A percentile compares a stretch with the other conserved stretches of the same genome.
phyloP scores from a whole-genome alignment of 2,888 invertebrate genomes.

The Drosophila helvetica region DNA sequence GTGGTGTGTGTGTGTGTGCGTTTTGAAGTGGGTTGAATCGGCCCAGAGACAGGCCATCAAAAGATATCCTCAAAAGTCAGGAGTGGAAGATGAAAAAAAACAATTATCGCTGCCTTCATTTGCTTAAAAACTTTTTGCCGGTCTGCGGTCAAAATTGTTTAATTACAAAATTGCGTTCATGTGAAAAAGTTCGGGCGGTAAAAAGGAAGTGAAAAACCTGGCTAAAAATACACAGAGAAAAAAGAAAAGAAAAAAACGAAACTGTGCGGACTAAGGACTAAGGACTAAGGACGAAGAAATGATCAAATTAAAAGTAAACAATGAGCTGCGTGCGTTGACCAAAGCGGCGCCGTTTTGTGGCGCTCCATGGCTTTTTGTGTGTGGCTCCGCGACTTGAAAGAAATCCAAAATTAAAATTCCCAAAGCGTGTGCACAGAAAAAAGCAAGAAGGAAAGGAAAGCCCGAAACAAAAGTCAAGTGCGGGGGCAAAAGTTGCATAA shows the following conservation, averaged over 20 bases:
- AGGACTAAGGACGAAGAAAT: slow-evolving; percentile 29
- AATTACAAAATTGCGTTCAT: slow-evolving; percentile 80
- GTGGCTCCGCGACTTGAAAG: slow-evolving; percentile 49
- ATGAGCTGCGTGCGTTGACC: slow-evolving; percentile 73
- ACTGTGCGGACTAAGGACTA: not conserved
- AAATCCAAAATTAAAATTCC: slow-evolving; percentile 75
- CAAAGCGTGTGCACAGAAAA: slow-evolving; percentile 63
- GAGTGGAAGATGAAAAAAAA: slow-evolving; percentile 31
- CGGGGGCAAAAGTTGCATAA: slow-evolving; percentile 61
- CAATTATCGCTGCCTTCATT: slow-evolving; percentile 72
- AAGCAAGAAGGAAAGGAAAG: slow-evolving; percentile 10
- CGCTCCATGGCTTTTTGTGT: slow-evolving; percentile 58
- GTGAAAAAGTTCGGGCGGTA: slow-evolving; percentile 29
- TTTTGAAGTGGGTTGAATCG: slow-evolving; percentile 45
- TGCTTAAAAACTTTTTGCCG: slow-evolving; percentile 66
- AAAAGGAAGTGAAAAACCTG: slow-evolving; percentile 37
- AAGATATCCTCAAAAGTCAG: slow-evolving; percentile 8
- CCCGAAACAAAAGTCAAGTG: slow-evolving; percentile 71
- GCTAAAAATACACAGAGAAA: slow-evolving; percentile 46
- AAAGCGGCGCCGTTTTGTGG: slow-evolving; percentile 73
- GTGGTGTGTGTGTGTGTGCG: not conserved
- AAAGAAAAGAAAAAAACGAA: slow-evolving; percentile 15
- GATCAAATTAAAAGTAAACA: slow-evolving; percentile 80
- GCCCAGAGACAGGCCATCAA: slow-evolving; percentile 33
- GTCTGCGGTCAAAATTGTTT: slow-evolving; percentile 80